phyloP scores from a whole-genome alignment of 2,888 invertebrate species.

The Parnassius orleans region DNA sequence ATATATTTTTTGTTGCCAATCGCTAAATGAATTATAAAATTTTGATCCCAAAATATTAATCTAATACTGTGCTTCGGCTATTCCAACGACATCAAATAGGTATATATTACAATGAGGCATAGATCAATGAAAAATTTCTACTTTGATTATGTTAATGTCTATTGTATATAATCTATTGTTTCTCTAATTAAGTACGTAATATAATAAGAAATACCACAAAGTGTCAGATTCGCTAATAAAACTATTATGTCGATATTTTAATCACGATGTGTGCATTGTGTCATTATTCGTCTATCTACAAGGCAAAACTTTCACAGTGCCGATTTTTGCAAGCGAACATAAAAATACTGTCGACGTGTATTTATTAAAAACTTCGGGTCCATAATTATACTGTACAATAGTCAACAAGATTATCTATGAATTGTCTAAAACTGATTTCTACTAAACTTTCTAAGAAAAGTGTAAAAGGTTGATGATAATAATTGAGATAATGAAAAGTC shows the following conservation, averaged over 20 bases:
- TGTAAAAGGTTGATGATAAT: too few species aligned
- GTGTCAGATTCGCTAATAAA: conserved; percentile 29
- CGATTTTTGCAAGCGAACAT: conserved; percentile 41
- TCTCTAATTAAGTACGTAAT: conserved; percentile 64
- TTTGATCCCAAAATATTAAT: conserved; percentile 68
- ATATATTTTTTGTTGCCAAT: conserved; percentile 42
- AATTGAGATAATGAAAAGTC: too few species aligned
- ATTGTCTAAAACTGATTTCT: conserved; percentile 47
- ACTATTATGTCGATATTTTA: conserved; percentile 5
- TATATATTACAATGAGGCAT: conserved; percentile 35
- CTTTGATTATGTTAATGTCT: conserved; percentile 63
- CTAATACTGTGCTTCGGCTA: conserved; percentile 19
- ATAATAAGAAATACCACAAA: conserved; percentile 47
- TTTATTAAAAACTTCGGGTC: conserved; percentile 33
- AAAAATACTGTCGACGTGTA: conserved; percentile 30
- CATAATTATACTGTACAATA: conserved; percentile 42
- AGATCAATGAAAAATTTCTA: conserved; percentile 48
- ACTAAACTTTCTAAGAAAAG: conserved; percentile 4
- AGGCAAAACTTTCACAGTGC: conserved; percentile 39
- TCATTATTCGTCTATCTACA: conserved; percentile 34
- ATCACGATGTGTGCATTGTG: conserved; percentile 25
- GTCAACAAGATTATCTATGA: conserved; percentile 53
- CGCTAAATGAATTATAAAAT: conserved; percentile 41
- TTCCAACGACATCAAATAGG: neutral
- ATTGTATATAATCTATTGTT: conserved; percentile 37